Percentiles rank a stretch among this genome's conserved stretches.
Conservation (phyloP, 2,888 invertebrate species). For the Macrostomum cliftonense region DNA sequence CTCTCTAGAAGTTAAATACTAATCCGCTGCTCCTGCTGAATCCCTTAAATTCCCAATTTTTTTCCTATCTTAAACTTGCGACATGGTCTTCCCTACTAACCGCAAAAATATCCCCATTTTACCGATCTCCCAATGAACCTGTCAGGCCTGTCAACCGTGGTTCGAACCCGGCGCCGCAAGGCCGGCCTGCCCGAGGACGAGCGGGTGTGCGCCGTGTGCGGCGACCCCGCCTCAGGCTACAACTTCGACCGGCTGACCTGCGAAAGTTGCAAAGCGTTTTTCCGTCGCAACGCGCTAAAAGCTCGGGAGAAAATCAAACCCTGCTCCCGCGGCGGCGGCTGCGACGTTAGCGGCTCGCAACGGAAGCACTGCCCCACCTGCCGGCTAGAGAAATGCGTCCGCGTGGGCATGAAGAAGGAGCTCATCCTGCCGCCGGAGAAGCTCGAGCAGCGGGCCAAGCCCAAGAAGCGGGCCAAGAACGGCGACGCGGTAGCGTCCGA, state of each 20-base stretch:
- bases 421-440: slow-evolving; percentile 10
- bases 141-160: slow-evolving; percentile 1
- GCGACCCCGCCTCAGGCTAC: slow-evolving; percentile 11
- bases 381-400: slow-evolving; percentile 11
- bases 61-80: too few species aligned
- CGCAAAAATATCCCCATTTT: too few species aligned
- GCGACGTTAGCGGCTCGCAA: slow-evolving; percentile 9
- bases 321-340: slow-evolving; percentile 10
- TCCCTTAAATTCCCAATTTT: too few species aligned
- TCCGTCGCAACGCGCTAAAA: slow-evolving; percentile 10
- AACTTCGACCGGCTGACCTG: slow-evolving; percentile 12
- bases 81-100: too few species aligned
- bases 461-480: not conserved
- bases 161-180: slow-evolving; percentile 7
- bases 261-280: slow-evolving; percentile 12
- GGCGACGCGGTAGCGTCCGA: too few species aligned
- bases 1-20: too few species aligned
- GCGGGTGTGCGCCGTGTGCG: slow-evolving; percentile 11
- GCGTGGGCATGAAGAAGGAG: slow-evolving; percentile 11
- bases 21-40: too few species aligned
- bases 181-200: slow-evolving; percentile 9
- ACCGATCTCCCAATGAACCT: too few species aligned
- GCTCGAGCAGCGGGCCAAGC: slow-evolving; percentile 10
- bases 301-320: slow-evolving; percentile 11
- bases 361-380: slow-evolving; percentile 12